Evolutionary conservation across 2,797 vertebrate species (phyloP).

Genomic region (Neostethus bicornis): DNA sequence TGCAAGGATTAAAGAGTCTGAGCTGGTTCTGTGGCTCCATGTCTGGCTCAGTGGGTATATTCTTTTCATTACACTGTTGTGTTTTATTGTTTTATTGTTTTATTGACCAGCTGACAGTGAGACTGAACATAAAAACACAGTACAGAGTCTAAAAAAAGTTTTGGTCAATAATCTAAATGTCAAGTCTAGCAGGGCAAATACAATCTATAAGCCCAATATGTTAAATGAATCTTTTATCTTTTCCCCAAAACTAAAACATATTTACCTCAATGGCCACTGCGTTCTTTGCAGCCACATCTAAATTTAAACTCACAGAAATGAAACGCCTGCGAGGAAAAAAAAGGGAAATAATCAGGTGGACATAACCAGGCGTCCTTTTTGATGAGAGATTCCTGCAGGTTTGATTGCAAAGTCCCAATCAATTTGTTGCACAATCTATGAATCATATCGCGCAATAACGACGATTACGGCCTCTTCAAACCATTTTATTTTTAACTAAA

Average conservation of each 20-base stretch:
- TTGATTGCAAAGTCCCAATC: neutral
- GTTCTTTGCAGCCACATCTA: conserved; percentile 1
- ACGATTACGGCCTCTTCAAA: neutral
- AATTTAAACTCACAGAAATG: conserved; percentile 5
- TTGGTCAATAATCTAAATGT: conserved; percentile 10
- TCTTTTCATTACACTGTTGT: conserved; percentile 62
- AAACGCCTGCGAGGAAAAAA: neutral
- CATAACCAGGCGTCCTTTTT: neutral
- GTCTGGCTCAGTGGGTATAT: conserved; percentile 69
- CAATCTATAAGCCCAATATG: neutral
- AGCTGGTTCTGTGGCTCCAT: conserved; percentile 59
- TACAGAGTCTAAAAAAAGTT: conserved; percentile 3
- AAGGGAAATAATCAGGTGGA: neutral
- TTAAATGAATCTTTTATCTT: neutral
- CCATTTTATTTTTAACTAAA: neutral
- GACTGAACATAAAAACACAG: conserved; percentile 48
- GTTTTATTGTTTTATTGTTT: conserved; percentile 69
- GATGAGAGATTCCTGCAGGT: neutral
- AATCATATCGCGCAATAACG: neutral
- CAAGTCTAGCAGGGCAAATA: neutral
- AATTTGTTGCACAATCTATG: neutral
- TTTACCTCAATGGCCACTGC: neutral
- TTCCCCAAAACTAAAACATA: conserved; percentile 3
- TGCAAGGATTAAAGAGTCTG: conserved; percentile 71
- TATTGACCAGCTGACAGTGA: conserved; percentile 69